Evolutionary conservation across 2,888 invertebrate genomes (phyloP).

Genomic region (Melitaea athalia): DNA sequence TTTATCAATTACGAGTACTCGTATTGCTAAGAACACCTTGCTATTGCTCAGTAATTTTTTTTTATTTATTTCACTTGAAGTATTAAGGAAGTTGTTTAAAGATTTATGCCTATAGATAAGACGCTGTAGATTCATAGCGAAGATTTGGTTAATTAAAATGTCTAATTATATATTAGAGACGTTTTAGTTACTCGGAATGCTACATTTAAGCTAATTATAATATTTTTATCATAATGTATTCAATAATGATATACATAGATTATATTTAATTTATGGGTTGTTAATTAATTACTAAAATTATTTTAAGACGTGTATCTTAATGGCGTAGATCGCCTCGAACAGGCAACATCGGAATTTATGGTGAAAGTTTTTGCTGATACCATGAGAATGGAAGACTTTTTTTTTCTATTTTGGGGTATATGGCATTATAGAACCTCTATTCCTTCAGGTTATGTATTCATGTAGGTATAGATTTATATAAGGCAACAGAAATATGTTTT

Average conservation of each 20-base stretch:
- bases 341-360: too few species aligned
- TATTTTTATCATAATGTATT: not conserved
- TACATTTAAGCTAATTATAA: slow-evolving; percentile 1
- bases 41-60: not conserved
- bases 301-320: not conserved
- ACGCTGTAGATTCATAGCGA: not conserved
- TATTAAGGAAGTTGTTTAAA: not conserved
- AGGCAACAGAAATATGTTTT: too few species aligned
- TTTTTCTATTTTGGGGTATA: not conserved
- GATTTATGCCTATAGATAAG: not conserved
- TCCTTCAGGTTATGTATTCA: too few species aligned
- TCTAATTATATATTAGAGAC: not conserved
- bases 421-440: too few species aligned
- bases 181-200: not conserved
- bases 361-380: too few species aligned
- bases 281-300: not conserved
- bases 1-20: too few species aligned
- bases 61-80: not conserved
- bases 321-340: not conserved
- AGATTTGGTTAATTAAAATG: not conserved
- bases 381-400: not conserved
- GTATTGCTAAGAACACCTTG: not conserved
- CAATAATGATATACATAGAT: not conserved
- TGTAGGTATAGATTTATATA: too few species aligned
- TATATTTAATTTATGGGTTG: not conserved